phyloP scores from a whole-genome alignment of 2,797 vertebrate genomes.

The Podarcis lilfordi region DNA sequence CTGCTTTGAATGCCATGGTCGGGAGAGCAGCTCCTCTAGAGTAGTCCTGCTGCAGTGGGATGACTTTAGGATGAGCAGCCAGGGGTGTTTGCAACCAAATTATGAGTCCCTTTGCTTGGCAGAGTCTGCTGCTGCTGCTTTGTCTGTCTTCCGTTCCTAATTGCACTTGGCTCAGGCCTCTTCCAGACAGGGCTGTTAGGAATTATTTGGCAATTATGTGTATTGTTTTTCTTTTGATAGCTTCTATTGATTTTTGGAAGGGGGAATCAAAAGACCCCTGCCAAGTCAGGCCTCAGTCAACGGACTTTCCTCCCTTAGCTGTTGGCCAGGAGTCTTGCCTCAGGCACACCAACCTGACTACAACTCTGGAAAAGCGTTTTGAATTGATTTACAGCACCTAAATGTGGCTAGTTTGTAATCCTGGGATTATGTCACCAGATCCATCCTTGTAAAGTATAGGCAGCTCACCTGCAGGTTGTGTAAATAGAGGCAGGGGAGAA shows the following conservation, averaged over 20 bases:
- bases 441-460: background rate
- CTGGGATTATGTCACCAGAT: background rate
- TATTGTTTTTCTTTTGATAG: slow-evolving; percentile 28
- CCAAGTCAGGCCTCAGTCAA: slow-evolving; percentile 5
- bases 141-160: background rate
- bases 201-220: slow-evolving; percentile 12
- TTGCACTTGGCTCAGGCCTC: slow-evolving; percentile 17
- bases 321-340: background rate
- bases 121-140: background rate
- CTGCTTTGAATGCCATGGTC: background rate
- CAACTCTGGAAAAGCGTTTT: background rate
- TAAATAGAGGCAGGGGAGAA: too few relatives aligned
- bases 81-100: background rate
- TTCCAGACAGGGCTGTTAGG: slow-evolving; percentile 35
- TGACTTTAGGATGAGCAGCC: too few relatives aligned
- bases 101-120: background rate
- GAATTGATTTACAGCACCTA: slow-evolving; percentile 6
- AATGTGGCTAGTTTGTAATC: slow-evolving; percentile 18
- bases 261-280: slow-evolving; percentile 1
- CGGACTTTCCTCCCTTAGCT: background rate
- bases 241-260: slow-evolving; percentile 28
- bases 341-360: background rate
- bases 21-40: background rate
- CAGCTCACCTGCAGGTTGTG: background rate
- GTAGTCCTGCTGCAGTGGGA: background rate